These are phyloP conservation scores for Pachydiplax longipennis DNA, from an alignment of 2,888 invertebrate genomes.

Conservation along the genomic window DNA sequence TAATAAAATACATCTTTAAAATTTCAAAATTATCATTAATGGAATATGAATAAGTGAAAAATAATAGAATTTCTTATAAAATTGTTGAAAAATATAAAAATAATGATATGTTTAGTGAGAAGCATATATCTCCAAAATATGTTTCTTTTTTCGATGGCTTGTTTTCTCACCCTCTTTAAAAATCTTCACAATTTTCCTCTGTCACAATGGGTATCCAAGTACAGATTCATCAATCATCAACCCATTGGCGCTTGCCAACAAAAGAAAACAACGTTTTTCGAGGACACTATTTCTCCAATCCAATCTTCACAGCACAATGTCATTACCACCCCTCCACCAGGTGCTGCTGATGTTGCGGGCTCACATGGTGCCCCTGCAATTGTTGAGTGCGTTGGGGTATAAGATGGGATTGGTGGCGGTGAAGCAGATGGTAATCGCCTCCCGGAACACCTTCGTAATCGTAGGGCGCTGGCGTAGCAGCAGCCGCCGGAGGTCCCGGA, in stretches of 20 bases:
- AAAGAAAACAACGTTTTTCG: background rate
- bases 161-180: background rate
- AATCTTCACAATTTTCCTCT: background rate
- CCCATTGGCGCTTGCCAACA: too few relatives aligned
- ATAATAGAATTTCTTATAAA: slow-evolving; percentile 25
- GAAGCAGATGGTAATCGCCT: slow-evolving; percentile 9
- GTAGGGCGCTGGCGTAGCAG: background rate
- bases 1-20: slow-evolving; percentile 2
- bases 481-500: background rate
- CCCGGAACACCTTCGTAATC: slow-evolving; percentile 14
- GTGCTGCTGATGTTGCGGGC: slow-evolving; percentile 16
- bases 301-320: background rate
- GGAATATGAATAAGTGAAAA: slow-evolving; percentile 34
- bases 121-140: background rate
- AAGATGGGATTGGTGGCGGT: background rate
- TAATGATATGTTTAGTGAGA: slow-evolving; percentile 36
- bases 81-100: slow-evolving; percentile 39
- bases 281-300: background rate
- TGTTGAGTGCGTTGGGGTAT: slow-evolving; percentile 21
- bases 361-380: slow-evolving; percentile 9
- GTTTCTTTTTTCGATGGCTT: background rate
- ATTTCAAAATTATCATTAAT: slow-evolving; percentile 28
- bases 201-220: background rate
- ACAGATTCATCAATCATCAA: background rate
- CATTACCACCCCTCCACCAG: slow-evolving; percentile 18